phyloP scores from a whole-genome alignment of 92 coral and sea anemone genomes.

The Pocillopora grandis region DNA sequence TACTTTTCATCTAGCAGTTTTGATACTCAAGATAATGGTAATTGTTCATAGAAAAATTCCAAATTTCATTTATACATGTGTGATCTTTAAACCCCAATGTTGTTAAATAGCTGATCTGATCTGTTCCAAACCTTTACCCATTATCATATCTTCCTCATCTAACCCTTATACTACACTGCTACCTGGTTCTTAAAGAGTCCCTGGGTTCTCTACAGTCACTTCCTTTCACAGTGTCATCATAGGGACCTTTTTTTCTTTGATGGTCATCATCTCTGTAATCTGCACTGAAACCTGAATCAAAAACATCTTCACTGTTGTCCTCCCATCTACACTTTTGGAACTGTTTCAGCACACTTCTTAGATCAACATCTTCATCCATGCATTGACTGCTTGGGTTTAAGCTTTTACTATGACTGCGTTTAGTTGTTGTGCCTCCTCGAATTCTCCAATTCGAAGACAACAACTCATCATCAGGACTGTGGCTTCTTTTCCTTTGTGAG shows the following conservation, averaged over 20 bases:
- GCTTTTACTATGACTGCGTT: constrained; percentile 21
- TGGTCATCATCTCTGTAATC: constrained; percentile 23
- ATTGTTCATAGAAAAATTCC: no score
- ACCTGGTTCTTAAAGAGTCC: constrained; percentile 27
- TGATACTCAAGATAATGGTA: no score
- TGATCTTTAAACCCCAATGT: neutral
- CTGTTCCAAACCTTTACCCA: constrained; percentile 20
- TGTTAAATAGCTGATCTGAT: no score
- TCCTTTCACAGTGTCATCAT: neutral
- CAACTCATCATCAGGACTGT: constrained; percentile 11
- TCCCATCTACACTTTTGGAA: constrained; percentile 45
- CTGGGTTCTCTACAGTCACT: constrained; percentile 19
- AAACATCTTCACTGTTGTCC: constrained; percentile 7
- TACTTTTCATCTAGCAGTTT: no score
- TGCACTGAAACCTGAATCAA: neutral
- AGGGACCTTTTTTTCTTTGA: neutral
- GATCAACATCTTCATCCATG: constrained; percentile 22
- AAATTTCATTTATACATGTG: no score
- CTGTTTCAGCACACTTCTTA: constrained; percentile 16
- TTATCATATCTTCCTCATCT: constrained; percentile 18
- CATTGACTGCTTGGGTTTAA: neutral
- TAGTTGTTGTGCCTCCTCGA: constrained; percentile 10
- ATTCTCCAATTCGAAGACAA: constrained; percentile 8
- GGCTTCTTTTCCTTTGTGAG: constrained; percentile 13
- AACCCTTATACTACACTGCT: neutral